Percentiles rank a stretch among this genome's conserved stretches.
Conservation (phyloP, 2,113 vertebrate genomes). For the Megaceryle maxima region DNA sequence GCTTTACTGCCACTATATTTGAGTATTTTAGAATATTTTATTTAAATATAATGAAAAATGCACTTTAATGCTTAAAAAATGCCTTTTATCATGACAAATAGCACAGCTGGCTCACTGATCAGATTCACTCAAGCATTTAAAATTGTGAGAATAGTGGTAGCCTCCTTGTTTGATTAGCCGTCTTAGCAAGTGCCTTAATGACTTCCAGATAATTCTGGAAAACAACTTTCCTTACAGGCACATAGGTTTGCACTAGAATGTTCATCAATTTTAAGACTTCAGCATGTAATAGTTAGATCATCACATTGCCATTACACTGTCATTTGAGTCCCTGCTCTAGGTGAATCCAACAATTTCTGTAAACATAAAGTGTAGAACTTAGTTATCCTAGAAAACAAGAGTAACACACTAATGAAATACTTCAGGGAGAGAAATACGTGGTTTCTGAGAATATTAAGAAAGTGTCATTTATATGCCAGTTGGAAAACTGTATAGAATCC, state of each 20-base stretch:
- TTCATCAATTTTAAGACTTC: background rate
- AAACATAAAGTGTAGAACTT: background rate
- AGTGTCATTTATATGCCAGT: background rate
- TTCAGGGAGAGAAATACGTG: background rate
- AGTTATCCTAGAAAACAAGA: background rate
- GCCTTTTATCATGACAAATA: background rate
- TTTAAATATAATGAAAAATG: background rate
- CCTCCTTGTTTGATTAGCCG: background rate
- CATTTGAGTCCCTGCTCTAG: background rate
- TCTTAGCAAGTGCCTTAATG: background rate
- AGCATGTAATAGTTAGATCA: background rate
- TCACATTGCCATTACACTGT: background rate
- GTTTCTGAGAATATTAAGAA: background rate
- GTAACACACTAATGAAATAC: background rate
- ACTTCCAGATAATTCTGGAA: background rate
- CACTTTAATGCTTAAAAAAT: background rate
- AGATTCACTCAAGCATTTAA: background rate
- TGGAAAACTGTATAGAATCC: background rate
- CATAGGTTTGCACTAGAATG: background rate
- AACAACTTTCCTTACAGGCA: background rate
- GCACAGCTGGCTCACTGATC: background rate
- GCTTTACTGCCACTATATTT: background rate
- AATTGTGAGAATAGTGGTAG: background rate
- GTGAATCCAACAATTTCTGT: background rate
- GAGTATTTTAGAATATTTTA: background rate